phyloP scores from a whole-genome alignment of 2,888 invertebrate species.

The Phorcus lineatus region DNA sequence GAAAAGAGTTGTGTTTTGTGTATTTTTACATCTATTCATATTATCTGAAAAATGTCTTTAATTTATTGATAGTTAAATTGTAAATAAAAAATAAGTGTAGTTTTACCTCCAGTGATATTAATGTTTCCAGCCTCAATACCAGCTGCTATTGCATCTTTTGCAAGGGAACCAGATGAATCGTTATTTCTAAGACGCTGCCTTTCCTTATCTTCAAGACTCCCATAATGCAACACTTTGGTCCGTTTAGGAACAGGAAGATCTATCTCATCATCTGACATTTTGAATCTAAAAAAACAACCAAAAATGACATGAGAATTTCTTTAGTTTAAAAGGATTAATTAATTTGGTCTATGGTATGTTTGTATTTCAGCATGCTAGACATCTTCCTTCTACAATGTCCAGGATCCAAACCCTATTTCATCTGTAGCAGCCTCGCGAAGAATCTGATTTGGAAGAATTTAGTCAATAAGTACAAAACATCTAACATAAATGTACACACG shows the following conservation, averaged over 20 bases:
- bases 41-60: too few relatives aligned
- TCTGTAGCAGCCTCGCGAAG: too few relatives aligned
- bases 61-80: too few relatives aligned
- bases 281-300: neutral
- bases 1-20: too few relatives aligned
- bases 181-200: conserved; percentile 82
- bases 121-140: conserved; percentile 81
- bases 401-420: too few relatives aligned
- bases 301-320: neutral
- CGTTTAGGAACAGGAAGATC: conserved; percentile 81
- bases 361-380: too few relatives aligned
- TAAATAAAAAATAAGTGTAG: neutral
- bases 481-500: too few relatives aligned
- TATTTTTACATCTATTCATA: too few relatives aligned
- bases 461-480: too few relatives aligned
- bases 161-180: conserved; percentile 74
- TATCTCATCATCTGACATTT: conserved; percentile 85
- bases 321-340: neutral
- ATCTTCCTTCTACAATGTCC: too few relatives aligned
- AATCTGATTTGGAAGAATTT: too few relatives aligned
- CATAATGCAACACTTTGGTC: conserved; percentile 88
- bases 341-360: neutral
- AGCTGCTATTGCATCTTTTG: conserved; percentile 75
- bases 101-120: conserved; percentile 79
- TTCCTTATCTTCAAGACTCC: conserved; percentile 90